Evolutionary conservation across 2,113 vertebrate genomes (phyloP), one percentile per base, ranked within the genome.

Genomic region (Petrocephalus zakoni): DNA sequence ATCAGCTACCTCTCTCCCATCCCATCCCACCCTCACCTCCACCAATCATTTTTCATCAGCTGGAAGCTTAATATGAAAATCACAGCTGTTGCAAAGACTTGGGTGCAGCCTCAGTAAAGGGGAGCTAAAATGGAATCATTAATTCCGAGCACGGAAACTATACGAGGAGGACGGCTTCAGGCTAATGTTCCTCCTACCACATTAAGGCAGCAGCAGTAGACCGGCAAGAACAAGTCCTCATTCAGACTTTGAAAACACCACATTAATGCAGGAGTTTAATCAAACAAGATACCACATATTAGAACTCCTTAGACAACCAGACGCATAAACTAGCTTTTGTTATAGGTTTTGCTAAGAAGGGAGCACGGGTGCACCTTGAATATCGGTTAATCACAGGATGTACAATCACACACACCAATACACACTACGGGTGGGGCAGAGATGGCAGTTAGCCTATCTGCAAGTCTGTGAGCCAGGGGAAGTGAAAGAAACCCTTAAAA

Each of bases 201-300:
- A 68, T 29, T 29, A 68, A 68, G 61, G 61, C 25, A 29, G 61
- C 61, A 68, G 9, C 34, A 78, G 34, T 2, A 78, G 72, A 78
- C 72, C 34, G 0, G 72, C 5, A 78, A 37, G 34, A 42, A 42
- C 11, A 29, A 78, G 15, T 42, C 29, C 29, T 78, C 34, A n/a
- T 42, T 78, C 72, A 42, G 72, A 78, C 17, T 68, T 68, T 78
- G 72, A 78, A 78, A 17, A 78, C 34, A 78, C 15, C 15, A 78
- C 34, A 78, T 78, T 78, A 78, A 78, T 78, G 42, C 72, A 19
- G 17, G 72, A 78, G 72, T 78, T 78, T 78, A 78, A 78, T 78
- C 72, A 78, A 78, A 78, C 72, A 78, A 78, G 72, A 78, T 78
- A 78, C 15, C 72, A 21, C 72, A 37, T 13, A 8, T 78, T 42